Evolutionary conservation across 1,140 invertebrate genomes (phyloP), one percentile per base, ranked within the genome.

Genomic region (Phocides pigmalion): DNA sequence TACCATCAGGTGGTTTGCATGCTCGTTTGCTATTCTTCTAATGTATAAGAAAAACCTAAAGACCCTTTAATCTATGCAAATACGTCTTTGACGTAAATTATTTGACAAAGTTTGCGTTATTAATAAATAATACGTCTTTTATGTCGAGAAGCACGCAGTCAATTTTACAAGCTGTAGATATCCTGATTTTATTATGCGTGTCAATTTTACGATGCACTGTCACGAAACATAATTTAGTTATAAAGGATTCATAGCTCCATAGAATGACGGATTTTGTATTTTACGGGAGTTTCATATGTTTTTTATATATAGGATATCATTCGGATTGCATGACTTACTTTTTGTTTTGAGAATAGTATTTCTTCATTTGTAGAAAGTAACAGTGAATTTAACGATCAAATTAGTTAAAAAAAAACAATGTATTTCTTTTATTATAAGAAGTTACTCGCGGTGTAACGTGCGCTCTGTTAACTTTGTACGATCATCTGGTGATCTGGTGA

Each of bases 111-210:
- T 0, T 50, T 56, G 8, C 14, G 32, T 56, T 71, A 73, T 73
- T 76, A 70, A 72, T 70, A 68, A 67, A 62, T 71, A 76, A 73
- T 73, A 73, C 70, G 37, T 74, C 25, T 64, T 74, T 71, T 74
- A 74, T 64, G 64, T 66, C 53, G 42, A 67, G 62, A 62, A 67
- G 66, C 66, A 44, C 64, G 66, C 68, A 80, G 62, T 76, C 46
- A 77, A 77, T 79, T 79, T 81, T 73, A 78, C 72, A 67, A 67
- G 65, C 70, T 70, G 72, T 62, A 70, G 76, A 79, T 81, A 79
- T 70, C 76, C 62, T 61, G 67, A 72, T 83, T 84, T 84, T 81
- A 84, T 79, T 71, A 47, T 66, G 64, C 70, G 66, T 68, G 79
- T 72, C 73, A 82, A 77, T 70, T 84, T 84, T 77, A 82, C 74